These are phyloP conservation scores for Zaprionus tsacasi DNA, from an alignment of 1,140 invertebrate species.

Conservation along the genomic window DNA sequence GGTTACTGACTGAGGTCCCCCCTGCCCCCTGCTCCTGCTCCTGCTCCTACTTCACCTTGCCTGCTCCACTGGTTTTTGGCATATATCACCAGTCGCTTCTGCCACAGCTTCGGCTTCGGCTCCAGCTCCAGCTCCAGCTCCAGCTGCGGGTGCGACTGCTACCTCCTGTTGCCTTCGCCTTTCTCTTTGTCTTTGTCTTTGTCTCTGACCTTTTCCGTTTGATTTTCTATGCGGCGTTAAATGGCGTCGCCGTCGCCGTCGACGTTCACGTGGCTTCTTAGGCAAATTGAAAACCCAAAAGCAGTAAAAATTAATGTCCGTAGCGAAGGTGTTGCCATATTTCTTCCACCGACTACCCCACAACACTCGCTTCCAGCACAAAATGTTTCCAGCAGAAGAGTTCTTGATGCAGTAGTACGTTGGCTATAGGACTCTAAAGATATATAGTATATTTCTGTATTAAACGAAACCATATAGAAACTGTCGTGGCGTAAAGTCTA, in stretches of 20 bases:
- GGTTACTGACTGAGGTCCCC: slow-evolving; percentile 49
- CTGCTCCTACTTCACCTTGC: not conserved
- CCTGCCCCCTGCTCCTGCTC: not conserved
- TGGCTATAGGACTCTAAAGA: not conserved
- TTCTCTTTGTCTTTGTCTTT: slow-evolving; percentile 32
- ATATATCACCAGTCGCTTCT: slow-evolving; percentile 68
- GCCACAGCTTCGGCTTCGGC: slow-evolving; percentile 18
- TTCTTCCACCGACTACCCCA: slow-evolving; percentile 28
- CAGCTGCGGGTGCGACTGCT: not conserved
- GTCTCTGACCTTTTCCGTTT: slow-evolving; percentile 72
- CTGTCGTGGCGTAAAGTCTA: not conserved
- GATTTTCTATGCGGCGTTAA: slow-evolving; percentile 80
- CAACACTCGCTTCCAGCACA: not conserved
- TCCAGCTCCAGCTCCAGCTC: slow-evolving; percentile 13
- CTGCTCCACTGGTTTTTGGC: slow-evolving; percentile 17
- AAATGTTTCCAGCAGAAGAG: not conserved
- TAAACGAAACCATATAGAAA: not conserved
- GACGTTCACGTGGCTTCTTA: slow-evolving; percentile 67
- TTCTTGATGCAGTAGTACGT: not conserved
- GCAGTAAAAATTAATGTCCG: slow-evolving; percentile 79
- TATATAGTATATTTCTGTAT: not conserved
- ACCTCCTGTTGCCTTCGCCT: slow-evolving; percentile 3
- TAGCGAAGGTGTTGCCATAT: slow-evolving; percentile 75
- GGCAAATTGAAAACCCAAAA: slow-evolving; percentile 78
- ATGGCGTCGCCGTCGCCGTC: slow-evolving; percentile 44